Percentiles rank a stretch among this genome's conserved stretches.
Evolutionary conservation across 2,888 invertebrate species (phyloP).

Genomic region (Ceratothoa steindachneri): DNA sequence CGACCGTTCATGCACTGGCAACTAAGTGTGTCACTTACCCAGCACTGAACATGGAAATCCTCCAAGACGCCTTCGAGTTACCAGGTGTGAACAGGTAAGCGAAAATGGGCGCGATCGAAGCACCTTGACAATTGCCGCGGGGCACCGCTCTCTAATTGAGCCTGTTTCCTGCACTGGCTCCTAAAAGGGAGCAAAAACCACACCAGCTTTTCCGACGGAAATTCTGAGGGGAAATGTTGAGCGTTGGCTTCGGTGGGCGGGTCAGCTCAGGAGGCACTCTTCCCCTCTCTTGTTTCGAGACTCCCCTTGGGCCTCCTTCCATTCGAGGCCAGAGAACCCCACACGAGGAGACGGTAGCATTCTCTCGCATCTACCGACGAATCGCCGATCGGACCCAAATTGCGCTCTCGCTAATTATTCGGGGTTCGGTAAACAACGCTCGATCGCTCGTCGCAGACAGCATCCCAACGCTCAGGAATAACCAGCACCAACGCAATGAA

Average conservation of each 20-base stretch:
- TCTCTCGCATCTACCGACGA: conserved; percentile 3
- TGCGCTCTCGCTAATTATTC: no score
- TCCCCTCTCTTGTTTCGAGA: neutral
- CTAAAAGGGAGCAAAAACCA: conserved; percentile 21
- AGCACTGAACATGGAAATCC: neutral
- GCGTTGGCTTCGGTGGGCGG: conserved; percentile 16
- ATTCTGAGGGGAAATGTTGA: conserved; percentile 38
- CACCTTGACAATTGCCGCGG: neutral
- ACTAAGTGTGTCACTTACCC: no score
- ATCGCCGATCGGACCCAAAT: neutral
- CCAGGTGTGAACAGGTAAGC: neutral
- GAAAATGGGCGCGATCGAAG: neutral
- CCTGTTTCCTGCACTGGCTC: neutral
- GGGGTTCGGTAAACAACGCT: no score
- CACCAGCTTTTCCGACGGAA: conserved; percentile 37
- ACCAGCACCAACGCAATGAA: no score
- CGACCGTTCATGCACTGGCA: no score
- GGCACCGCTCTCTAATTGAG: conserved; percentile 6
- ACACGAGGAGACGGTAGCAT: neutral
- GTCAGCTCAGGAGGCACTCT: conserved; percentile 5
- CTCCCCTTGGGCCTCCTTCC: neutral
- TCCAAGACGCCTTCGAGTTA: neutral
- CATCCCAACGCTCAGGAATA: no score
- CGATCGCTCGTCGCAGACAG: no score
- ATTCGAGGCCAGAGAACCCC: neutral